These are phyloP conservation scores for Drosophila auraria DNA, from an alignment of 1,140 invertebrate genomes.

Conservation along the genomic window DNA sequence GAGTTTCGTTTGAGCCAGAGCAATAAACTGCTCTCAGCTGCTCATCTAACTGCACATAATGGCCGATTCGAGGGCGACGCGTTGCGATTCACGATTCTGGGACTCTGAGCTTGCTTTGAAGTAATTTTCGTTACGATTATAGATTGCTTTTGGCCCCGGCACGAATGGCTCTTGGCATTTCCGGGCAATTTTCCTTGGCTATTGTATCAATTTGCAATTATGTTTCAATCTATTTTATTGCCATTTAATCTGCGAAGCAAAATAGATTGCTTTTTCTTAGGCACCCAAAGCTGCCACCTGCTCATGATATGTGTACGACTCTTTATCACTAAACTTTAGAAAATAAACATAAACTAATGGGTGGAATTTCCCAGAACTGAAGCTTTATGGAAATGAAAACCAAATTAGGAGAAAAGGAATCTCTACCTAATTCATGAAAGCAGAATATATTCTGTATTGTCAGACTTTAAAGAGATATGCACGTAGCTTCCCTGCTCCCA, in stretches of 20 bases:
- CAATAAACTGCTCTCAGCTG: conserved; percentile 32
- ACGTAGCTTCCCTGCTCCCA: neutral
- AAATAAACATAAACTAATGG: neutral
- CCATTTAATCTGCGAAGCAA: conserved; percentile 47
- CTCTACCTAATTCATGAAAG: too few relatives aligned
- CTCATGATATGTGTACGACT: conserved; percentile 8
- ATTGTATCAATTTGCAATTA: conserved; percentile 73
- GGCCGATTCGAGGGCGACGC: conserved; percentile 18
- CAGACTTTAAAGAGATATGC: neutral
- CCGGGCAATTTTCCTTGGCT: conserved; percentile 57
- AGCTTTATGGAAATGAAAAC: too few relatives aligned
- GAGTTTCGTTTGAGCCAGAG: conserved; percentile 1
- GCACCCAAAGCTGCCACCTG: conserved; percentile 6
- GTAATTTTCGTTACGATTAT: conserved; percentile 53
- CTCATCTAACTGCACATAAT: conserved; percentile 45
- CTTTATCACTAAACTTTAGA: neutral
- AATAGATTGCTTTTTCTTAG: conserved; percentile 64
- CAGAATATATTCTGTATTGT: too few relatives aligned
- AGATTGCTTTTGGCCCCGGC: conserved; percentile 43
- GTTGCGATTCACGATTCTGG: conserved; percentile 20
- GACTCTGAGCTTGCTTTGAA: conserved; percentile 41
- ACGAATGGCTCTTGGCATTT: conserved; percentile 50
- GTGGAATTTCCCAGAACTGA: too few relatives aligned
- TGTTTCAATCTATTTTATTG: conserved; percentile 73
- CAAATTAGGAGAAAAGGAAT: too few relatives aligned